phyloP scores from a whole-genome alignment of 2,888 invertebrate genomes.

The Lacanobia oleracea region DNA sequence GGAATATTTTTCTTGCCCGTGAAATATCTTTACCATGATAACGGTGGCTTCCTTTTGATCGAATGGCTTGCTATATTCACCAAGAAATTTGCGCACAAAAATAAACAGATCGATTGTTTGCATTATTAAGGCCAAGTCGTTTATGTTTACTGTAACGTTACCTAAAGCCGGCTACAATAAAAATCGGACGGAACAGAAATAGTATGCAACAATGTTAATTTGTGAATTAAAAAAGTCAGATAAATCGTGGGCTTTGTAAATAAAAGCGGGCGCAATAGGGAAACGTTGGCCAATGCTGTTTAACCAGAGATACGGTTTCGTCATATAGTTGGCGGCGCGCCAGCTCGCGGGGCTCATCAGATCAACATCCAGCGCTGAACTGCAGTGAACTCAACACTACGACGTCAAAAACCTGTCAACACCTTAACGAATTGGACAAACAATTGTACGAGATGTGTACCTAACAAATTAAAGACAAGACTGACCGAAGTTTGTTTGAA shows the following conservation, averaged over 20 bases:
- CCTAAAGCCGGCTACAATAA: conserved; percentile 12
- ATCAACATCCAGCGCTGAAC: conserved; percentile 70
- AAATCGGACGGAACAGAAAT: conserved; percentile 17
- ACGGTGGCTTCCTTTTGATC: conserved; percentile 36
- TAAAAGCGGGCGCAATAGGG: conserved; percentile 60
- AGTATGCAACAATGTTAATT: conserved; percentile 37
- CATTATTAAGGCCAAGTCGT: conserved; percentile 23
- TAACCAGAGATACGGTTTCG: conserved; percentile 74
- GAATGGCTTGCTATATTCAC: conserved; percentile 17
- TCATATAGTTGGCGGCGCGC: conserved; percentile 77
- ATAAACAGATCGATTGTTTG: conserved; percentile 24
- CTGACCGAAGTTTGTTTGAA: conserved; percentile 51
- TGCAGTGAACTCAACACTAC: conserved; percentile 71
- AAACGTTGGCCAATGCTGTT: conserved; percentile 69
- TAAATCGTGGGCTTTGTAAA: conserved; percentile 53
- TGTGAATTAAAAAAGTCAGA: conserved; percentile 47
- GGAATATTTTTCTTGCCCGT: conserved; percentile 48
- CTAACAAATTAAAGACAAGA: conserved; percentile 62
- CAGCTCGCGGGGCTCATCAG: conserved; percentile 70
- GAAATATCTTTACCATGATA: conserved; percentile 34
- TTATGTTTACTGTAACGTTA: conserved; percentile 25
- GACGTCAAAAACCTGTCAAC: conserved; percentile 72
- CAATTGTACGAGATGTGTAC: conserved; percentile 66
- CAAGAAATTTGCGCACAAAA: conserved; percentile 21
- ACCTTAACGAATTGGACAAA: conserved; percentile 70